Percentiles rank a stretch among this genome's conserved stretches.
phyloP scores from a whole-genome alignment of 2,888 invertebrate genomes.

The Agrochola macilenta region DNA sequence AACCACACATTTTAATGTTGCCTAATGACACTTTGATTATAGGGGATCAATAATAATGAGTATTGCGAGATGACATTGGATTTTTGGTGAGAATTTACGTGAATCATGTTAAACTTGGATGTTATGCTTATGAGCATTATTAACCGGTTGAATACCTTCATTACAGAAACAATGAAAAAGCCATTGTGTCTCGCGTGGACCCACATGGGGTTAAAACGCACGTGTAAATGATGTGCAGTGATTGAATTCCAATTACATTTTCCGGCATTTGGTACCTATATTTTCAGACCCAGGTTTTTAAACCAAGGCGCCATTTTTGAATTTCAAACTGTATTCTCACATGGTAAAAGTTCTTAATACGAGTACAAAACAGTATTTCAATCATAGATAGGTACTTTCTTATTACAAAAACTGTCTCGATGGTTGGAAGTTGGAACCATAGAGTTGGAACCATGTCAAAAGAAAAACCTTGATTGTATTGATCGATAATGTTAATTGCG shows the following conservation, averaged over 20 bases:
- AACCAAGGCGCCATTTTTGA: neutral
- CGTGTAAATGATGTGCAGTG: neutral
- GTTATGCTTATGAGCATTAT: neutral
- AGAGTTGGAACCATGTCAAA: neutral
- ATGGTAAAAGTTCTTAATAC: too few relatives aligned
- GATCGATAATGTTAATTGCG: neutral
- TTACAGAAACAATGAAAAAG: too few relatives aligned
- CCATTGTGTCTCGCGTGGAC: too few relatives aligned
- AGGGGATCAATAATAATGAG: slow-evolving; percentile 46
- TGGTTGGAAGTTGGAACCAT: too few relatives aligned
- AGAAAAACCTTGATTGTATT: neutral
- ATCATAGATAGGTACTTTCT: neutral
- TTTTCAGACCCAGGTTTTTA: neutral
- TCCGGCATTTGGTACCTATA: neutral
- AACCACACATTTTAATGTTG: slow-evolving; percentile 31
- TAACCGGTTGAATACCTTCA: too few relatives aligned
- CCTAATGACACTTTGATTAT: slow-evolving; percentile 79
- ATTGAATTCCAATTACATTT: neutral
- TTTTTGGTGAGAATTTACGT: slow-evolving; percentile 35
- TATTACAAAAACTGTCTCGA: neutral
- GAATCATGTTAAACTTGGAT: neutral
- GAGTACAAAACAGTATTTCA: too few relatives aligned
- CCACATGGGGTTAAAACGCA: neutral
- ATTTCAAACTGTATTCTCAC: neutral
- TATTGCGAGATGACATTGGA: slow-evolving; percentile 35